These are phyloP conservation scores for Geotrypetes seraphini DNA, from an alignment of 2,797 vertebrate genomes.

Conservation along the genomic window DNA sequence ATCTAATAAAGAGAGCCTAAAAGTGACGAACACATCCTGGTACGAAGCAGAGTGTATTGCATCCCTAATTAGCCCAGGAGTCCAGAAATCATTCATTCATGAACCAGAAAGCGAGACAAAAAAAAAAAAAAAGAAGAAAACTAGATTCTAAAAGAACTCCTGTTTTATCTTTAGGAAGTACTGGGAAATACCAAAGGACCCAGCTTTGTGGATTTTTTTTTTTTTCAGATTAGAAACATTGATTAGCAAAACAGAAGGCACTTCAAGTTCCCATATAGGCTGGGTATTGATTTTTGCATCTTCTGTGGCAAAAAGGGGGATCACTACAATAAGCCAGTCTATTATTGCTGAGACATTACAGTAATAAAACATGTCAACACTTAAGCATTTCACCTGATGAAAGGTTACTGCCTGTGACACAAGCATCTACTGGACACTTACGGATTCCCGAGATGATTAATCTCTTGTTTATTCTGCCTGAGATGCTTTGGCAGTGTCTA, in stretches of 20 bases:
- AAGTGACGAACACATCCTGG: too few relatives aligned
- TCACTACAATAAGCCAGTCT: conserved; percentile 13
- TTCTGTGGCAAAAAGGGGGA: conserved; percentile 3
- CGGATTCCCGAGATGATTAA: conserved; percentile 11
- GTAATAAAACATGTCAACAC: conserved; percentile 12
- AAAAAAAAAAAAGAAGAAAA: too few relatives aligned
- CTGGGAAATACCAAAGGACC: too few relatives aligned
- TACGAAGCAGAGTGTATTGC: too few relatives aligned
- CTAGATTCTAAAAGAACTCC: too few relatives aligned
- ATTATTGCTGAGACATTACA: conserved; percentile 9
- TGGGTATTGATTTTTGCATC: conserved; percentile 15
- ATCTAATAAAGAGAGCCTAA: too few relatives aligned
- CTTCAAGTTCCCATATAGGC: neutral
- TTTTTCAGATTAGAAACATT: too few relatives aligned
- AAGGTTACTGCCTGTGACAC: conserved; percentile 5
- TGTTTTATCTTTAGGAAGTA: too few relatives aligned
- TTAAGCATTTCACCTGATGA: conserved; percentile 9
- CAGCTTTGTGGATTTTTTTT: too few relatives aligned
- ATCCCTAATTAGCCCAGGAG: too few relatives aligned
- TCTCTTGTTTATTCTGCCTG: conserved; percentile 1
- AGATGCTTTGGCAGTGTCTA: conserved; percentile 4
- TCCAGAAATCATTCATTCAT: too few relatives aligned
- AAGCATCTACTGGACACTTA: conserved; percentile 5
- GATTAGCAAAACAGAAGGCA: neutral
- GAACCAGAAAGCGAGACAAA: too few relatives aligned